Base-by-base conservation (phyloP, 2,888 invertebrate species). In the Apomyelois bistriatella region DNA sequence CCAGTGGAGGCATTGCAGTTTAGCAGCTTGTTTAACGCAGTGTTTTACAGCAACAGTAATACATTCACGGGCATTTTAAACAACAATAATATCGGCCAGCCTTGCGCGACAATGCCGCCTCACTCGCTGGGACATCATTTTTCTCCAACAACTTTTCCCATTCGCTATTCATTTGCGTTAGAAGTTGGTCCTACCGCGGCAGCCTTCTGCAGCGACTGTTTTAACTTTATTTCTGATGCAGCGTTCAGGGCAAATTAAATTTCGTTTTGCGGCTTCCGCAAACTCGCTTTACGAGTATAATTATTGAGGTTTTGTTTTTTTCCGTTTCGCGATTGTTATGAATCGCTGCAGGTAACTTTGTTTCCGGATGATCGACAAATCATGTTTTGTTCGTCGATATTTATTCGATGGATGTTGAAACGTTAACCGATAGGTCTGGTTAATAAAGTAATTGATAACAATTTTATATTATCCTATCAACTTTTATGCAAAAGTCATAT, bases 91-190 rank as follows among this genome's bases (percentile, higher is more conserved):
- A 82, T 82, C 79, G 73, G 72, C 64, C 78, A 68, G 66, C 69
- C 68, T 67, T 65, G 70, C 66, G 64, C 72, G 76, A 84, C 82
- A 83, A 82, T 80, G 70, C 76, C 64, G 65, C 72, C 66, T 70
- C 66, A 66, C 73, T 74, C 72, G 69, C 64, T 81, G 82, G 82
- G 84, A 85, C 89, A 88, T 86, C 85, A 87, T 89, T 90, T 90
- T 90, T 89, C 87, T 85, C 85, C 71, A 70, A 76, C 79, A 90
- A 90, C 90, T 90, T 90, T 89, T 79, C 87, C 85, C 87, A 89
- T 89, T 90, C 88, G 83, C 86, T 90, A 89, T 90, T 90, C 90
- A 90, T 90, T 89, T 87, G 87, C 85, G 89, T 90, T 89, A 88
- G 87, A 89, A 90, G 89, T 89, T 90, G 77, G 76, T 63, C 87